phyloP scores from a whole-genome alignment of 2,113 vertebrate species.

The Myotis brandtii region DNA sequence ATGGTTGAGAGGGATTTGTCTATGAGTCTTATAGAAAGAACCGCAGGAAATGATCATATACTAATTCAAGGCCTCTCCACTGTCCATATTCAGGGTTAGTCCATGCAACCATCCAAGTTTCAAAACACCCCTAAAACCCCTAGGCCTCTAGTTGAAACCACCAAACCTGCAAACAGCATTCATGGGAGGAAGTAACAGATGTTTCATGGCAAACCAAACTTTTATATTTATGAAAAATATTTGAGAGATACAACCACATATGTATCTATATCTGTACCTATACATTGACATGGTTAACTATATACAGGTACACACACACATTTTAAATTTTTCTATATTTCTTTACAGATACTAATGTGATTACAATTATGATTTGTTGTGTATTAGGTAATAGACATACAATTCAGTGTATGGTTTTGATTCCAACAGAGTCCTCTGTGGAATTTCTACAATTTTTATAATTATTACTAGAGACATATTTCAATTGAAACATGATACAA shows the following conservation, averaged over 20 bases:
- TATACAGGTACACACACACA: background rate
- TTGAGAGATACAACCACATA: background rate
- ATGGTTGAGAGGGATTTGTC: background rate
- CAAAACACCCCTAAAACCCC: background rate
- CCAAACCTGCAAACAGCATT: background rate
- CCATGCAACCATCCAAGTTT: background rate
- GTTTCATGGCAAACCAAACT: background rate
- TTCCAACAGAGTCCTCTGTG: background rate
- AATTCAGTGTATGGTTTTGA: background rate
- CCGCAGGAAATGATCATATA: background rate
- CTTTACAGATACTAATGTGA: background rate
- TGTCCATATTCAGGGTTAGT: background rate
- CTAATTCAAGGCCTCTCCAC: background rate
- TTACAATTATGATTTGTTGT: background rate
- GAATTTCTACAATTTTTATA: conserved; percentile 18
- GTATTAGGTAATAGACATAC: background rate
- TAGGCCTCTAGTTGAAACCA: background rate
- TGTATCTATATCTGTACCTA: background rate
- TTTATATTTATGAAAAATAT: background rate
- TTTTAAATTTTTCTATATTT: background rate
- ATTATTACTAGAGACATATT: conserved; percentile 4
- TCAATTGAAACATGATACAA: background rate
- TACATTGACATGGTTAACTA: background rate
- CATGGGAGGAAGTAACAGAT: background rate
- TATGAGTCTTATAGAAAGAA: background rate